A percentile compares a stretch with the other conserved stretches of the same genome.
Conservation (phyloP, 2,113 vertebrate species). For the Gulo gulo region DNA sequence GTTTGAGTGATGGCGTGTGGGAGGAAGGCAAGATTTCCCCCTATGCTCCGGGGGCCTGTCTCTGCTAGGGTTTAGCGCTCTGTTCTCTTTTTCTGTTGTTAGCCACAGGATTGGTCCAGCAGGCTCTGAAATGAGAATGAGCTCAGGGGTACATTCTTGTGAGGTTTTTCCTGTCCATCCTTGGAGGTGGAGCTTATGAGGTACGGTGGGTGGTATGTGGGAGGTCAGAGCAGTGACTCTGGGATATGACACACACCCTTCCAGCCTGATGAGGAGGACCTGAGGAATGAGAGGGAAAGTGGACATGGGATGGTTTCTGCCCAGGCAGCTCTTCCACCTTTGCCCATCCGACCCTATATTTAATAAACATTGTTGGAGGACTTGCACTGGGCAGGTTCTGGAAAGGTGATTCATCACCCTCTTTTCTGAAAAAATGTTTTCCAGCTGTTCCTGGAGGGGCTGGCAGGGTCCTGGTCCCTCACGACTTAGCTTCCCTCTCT, state of each 20-base stretch:
- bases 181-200: not conserved
- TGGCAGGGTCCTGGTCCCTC: not conserved
- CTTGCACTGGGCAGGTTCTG: not conserved
- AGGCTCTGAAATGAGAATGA: not conserved
- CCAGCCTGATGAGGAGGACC: conserved; percentile 4
- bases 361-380: not conserved
- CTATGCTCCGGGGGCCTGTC: not conserved
- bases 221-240: not conserved
- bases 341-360: conserved; percentile 6
- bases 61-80: not conserved
- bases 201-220: not conserved
- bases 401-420: conserved; percentile 40
- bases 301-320: not conserved
- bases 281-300: conserved; percentile 47
- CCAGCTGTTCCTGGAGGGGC: not conserved
- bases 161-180: not conserved
- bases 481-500: not conserved
- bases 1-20: conserved; percentile 70
- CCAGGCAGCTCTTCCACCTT: not conserved
- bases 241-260: conserved; percentile 39
- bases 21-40: conserved; percentile 60
- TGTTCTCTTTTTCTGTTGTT: not conserved
- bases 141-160: not conserved
- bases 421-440: not conserved
- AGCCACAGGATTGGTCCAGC: not conserved